These are phyloP conservation scores for Zonitis immaculata DNA, from an alignment of 2,888 invertebrate genomes.

Conservation along the genomic window DNA sequence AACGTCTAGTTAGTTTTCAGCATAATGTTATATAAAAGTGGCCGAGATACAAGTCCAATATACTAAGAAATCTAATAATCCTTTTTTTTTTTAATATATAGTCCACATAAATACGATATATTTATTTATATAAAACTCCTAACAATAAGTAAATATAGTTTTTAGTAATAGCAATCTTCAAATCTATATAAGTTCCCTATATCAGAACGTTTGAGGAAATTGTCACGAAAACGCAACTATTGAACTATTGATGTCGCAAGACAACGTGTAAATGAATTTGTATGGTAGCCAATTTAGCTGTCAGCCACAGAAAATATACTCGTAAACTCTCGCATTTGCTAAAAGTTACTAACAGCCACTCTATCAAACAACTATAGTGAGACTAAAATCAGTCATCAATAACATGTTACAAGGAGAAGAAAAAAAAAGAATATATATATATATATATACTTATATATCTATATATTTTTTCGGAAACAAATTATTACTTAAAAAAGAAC, in stretches of 20 bases:
- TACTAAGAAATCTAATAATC: neutral
- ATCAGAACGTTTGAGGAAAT: neutral
- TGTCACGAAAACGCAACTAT: neutral
- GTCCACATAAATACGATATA: too few species aligned
- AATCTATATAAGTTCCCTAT: neutral
- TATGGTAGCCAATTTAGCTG: conserved; percentile 21
- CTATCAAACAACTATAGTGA: neutral
- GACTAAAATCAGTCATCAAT: neutral
- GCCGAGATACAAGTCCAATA: neutral
- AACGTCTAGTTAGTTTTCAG: too few species aligned
- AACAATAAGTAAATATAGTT: neutral
- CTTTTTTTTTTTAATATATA: too few species aligned
- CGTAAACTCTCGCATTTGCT: neutral
- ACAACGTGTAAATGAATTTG: conserved; percentile 31
- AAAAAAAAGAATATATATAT: too few species aligned
- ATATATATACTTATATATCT: too few species aligned
- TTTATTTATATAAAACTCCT: too few species aligned
- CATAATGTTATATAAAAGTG: neutral
- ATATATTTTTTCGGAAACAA: too few species aligned
- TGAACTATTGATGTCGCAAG: conserved; percentile 28
- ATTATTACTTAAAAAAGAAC: neutral
- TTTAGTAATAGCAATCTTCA: neutral
- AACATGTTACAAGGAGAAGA: neutral
- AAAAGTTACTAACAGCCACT: neutral
- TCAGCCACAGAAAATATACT: conserved; percentile 3